Base-by-base conservation (phyloP, 2,888 invertebrate genomes). In the Trichogramma dendrolimi region DNA sequence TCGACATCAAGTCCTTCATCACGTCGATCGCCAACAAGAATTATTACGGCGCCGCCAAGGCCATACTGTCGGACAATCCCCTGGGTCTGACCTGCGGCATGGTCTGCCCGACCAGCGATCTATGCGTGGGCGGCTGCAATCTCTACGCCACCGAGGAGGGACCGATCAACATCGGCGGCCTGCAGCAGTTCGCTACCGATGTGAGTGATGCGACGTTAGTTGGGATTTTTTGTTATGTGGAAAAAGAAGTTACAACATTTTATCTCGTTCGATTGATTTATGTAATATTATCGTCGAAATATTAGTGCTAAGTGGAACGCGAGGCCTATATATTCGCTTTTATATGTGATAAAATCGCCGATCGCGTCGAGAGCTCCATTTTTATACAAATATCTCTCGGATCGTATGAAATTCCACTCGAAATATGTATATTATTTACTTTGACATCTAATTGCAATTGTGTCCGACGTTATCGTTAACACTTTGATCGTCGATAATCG, bases 91-190 rank as follows among this genome's bases (percentile, higher is more conserved):
- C 94, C 0, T 96, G 96, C 72, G 96, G 96, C 40, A 99, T 99
- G 98, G 97, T 99, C 38, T 98, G 98, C 71, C 98, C 98, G 3
- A 98, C 98, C 0, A 96, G 96, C 75, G 98, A 99, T 79, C 86
- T 99, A 1, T 99, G 98, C 78, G 97, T 97, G 0, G 98, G 98
- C 0, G 96, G 96, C 0, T 99, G 98, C 80, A 99, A 99, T 80
- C 83, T 99, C 7, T 90, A 93, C 75, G 98, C 96, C 0, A 87
- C 90, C 7, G 99, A 99, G 78, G 97, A 98, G 78, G 99, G 99
- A 0, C 90, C 97, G 0, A 99, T 99, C 71, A 99, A 99, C 76
- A 99, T 99, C 71, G 97, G 98, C 0, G 99, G 99, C 0, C 83
- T 99, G 44, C 99, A 99, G 79, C 98, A 99, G 74, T 99, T 92